Evolutionary conservation across 1,140 invertebrate genomes (phyloP), one percentile per base, ranked within the genome.

Genomic region (Apis dorsata): DNA sequence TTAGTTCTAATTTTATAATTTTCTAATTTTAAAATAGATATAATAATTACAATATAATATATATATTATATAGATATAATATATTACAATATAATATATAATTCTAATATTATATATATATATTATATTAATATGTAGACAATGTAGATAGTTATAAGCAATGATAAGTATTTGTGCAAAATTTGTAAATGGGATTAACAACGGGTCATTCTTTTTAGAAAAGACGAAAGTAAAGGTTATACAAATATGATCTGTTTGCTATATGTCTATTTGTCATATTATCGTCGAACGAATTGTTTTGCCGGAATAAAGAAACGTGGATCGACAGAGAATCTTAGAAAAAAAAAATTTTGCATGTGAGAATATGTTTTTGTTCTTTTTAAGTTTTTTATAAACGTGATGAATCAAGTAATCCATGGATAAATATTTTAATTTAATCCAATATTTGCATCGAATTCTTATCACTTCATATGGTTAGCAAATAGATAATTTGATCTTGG

Each of bases 221-320:
- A 8, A 28, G 19, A 8, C 12, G n/a, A 57, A 57, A 28, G 15
- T 24, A 19, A 51, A 70, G 24, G 53, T 55, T 28, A 17, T 13
- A n/a, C 8, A 11, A 24, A 17, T 17, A 4, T 17, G 13, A 13
- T 24, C 49, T 53, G 34, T 55, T 44, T 24, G 21, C 24, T 17
- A 3, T 49, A n/a, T 2, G 51, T 19, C 15, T 62, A 28, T 81
- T 81, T 80, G 70, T 49, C 51, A 65, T 74, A 24, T 62, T 17
- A 21, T n/a, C 24, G n/a, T n/a, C 24, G 34, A 24, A 68, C 17
- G 21, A 59, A 1, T 34, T 79, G 17, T 80, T 80, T 81, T 28
- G 17, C 70, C 70, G 79, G 79, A 81, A 81, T 66, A 81, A 81
- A 81, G 70, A 74, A 51, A 72, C 49, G 19, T 2, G n/a, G 49